Evolutionary conservation across 2,888 invertebrate genomes (phyloP), one percentile per base, ranked within the genome.

Genomic region (Habrosyne pyritoides): DNA sequence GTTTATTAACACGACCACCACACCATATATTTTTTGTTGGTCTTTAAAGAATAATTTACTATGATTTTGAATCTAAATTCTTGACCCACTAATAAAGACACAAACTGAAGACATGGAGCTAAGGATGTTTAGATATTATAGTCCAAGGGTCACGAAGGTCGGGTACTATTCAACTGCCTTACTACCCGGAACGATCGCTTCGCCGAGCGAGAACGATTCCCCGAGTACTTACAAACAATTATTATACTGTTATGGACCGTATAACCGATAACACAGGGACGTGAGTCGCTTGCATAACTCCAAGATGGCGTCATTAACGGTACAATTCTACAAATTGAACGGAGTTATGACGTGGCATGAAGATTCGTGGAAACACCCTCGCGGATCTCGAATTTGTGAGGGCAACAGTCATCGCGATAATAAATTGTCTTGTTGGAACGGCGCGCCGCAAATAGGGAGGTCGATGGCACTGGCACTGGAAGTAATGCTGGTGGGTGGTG

Each of bases 291-390:
- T 71, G 72, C 61, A 58, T 56, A 61, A 57, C 56, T 52, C 55
- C 46, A 53, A 56, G 61, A 69, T 67, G 60, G 65, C 69, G 72
- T 69, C 75, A 75, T 77, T 78, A 77, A 72, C 64, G 56, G 68
- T 63, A 61, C 69, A 64, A 70, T 73, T 71, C 69, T 75, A 73
- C 72, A 73, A 78, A 77, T 76, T 77, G 76, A 75, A 73, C 69
- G 67, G 66, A 74, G 75, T 77, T 75, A 79, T 75, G 76, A 77
- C 73, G 70, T 42, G 42, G 53, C 57, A 57, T 52, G 57, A 53
- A 54, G 36, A 57, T 57, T 53, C 53, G 50, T 21, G 28, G 62
- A 49, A 54, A 36, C 54, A 30, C 50, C 51, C 50, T 50, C 51
- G 54, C 54, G 33, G 51, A 51, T 55, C 54, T 42, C 14, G 33